Evolutionary conservation across 2,113 vertebrate genomes (phyloP), one percentile per base, ranked within the genome.

Genomic region (Caranx melampygus): DNA sequence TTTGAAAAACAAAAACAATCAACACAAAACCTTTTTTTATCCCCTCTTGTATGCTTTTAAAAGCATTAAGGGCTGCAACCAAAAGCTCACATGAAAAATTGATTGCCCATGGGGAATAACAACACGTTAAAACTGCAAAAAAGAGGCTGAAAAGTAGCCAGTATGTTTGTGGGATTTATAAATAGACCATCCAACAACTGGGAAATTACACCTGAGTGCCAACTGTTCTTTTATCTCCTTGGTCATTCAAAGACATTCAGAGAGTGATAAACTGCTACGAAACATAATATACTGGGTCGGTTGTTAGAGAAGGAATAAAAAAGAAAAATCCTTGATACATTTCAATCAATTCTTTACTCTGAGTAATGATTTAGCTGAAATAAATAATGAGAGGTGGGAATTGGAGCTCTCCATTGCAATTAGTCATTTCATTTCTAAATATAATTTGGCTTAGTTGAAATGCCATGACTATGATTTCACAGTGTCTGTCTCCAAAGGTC

Each of bases 371-470:
- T 90, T 88, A 63, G 81, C 75, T 83, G 81, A 89, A 91, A 87
- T 92, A 92, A 93, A 94, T 93, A 91, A 93, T 92, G 90, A 94
- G 93, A 89, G 76, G 55, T 83, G 94, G 92, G 91, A 92, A 87
- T 92, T 93, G 86, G 58, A 87, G 81, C 87, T 87, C 91, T 92
- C 90, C 84, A 12, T 88, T 88, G 91, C 91, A 94, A 92, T 92
- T 92, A 92, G 85, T 88, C 81, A 89, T 87, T 92, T 92, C 35
- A 79, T 77, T 89, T 93, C 87, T 88, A 89, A 88, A 90, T 94
- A 89, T 92, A 90, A 91, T 94, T 86, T 85, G 84, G 74, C 82
- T 91, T 83, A 78, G 82, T 89, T 82, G 72, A 88, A 89, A 93
- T 87, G 82, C 81, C 82, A 74, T 70, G 77, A 77, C 72, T 87